Base-by-base conservation (phyloP, 2,113 vertebrate genomes). In the Bufo bufo region DNA sequence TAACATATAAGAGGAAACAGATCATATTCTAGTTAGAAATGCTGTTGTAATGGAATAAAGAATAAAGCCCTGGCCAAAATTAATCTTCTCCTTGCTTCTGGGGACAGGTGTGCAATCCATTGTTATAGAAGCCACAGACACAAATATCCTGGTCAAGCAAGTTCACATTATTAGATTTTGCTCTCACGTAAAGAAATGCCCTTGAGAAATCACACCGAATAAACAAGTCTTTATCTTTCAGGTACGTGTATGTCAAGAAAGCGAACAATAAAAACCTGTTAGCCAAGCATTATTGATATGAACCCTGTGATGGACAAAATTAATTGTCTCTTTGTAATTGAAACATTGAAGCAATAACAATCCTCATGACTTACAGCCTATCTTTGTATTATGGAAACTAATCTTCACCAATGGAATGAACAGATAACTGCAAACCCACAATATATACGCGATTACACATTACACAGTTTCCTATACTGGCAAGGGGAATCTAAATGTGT, bases 181-280 rank as follows among this genome's bases (percentile, higher is more conserved):
- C n/a, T 58, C 54, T 80, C 79, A 43, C 54, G 3, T 16, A 61
- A 81, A 81, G 33, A 61, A 61, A 81, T 81, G 56, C 58, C 79
- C 79, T 81, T 81, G 23, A 81, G 79, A 81, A 5, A 45, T 11
- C 4, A 14, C 9, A 61, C 23, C 45, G 23, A 45, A 81, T 81
- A 80, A 59, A 80, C 77, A 58, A 43, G 78, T 56, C 54, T 33
- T 80, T 80, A 80, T 80, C 54, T 59, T 80, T 80, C 23, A 80
- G 11, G 13, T 58, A 78, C 4, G 23, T 58, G 77, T 33, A 58
- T 81, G 58, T 81, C 33, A 61, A 58, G 56, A 81, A 45, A 81
- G 14, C 19, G 58, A 81, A 61, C 79, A 81, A 81, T 81, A 61
- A 81, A 80, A 81, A 45, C 33, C 33, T 61, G 56, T 43, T 61